These are phyloP conservation scores for Microtus richardsoni DNA, from an alignment of 2,113 vertebrate species.

Conservation along the genomic window DNA sequence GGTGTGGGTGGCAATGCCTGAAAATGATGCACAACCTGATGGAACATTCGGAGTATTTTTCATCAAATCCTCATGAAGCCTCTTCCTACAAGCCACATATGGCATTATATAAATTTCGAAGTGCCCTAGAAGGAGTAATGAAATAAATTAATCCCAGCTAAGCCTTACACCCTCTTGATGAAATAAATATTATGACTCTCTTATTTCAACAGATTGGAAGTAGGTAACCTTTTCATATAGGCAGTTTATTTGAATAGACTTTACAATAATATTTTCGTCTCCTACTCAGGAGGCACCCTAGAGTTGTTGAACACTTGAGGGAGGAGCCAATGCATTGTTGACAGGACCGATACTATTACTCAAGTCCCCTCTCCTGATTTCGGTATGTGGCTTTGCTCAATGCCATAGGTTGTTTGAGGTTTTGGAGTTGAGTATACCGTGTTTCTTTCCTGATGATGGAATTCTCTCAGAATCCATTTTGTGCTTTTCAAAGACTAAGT, in stretches of 20 bases:
- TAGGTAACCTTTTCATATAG: constrained; percentile 57
- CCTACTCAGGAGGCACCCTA: constrained; percentile 42
- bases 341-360: neutral
- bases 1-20: neutral
- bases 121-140: constrained; percentile 61
- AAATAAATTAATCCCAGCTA: constrained; percentile 73
- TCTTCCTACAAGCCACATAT: constrained; percentile 43
- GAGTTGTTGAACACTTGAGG: constrained; percentile 25
- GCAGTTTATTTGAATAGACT: constrained; percentile 69
- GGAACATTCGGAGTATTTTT: constrained; percentile 55
- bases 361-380: neutral
- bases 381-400: constrained; percentile 3
- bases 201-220: constrained; percentile 73
- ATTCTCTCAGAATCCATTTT: constrained; percentile 29
- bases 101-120: constrained; percentile 68
- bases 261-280: constrained; percentile 71
- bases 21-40: constrained; percentile 17
- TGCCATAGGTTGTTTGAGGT: constrained; percentile 3
- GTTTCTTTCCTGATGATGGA: constrained; percentile 15
- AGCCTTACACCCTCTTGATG: constrained; percentile 60
- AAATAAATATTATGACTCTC: constrained; percentile 77
- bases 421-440: neutral
- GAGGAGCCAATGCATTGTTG: neutral
- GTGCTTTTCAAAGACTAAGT: constrained; percentile 18
- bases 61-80: constrained; percentile 34